Percentiles rank a stretch among this genome's conserved stretches.
These are phyloP conservation scores for Arrhopalites spinosus DNA, from an alignment of 2,888 invertebrate species.

Conservation along the genomic window DNA sequence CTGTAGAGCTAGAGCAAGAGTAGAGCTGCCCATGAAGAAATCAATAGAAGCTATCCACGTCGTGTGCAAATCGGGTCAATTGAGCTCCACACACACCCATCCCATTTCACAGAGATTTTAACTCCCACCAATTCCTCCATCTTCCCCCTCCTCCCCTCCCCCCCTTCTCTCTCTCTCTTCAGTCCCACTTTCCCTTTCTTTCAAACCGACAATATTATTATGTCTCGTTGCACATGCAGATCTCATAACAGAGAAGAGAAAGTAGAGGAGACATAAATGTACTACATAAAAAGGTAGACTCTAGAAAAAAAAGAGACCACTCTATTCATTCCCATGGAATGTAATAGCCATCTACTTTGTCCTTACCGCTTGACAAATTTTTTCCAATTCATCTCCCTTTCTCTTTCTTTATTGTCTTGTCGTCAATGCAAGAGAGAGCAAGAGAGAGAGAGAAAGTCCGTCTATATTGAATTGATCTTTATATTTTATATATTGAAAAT, in stretches of 20 bases:
- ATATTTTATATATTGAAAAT: too few species aligned
- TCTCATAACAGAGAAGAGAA: background rate
- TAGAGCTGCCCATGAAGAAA: slow-evolving; percentile 35
- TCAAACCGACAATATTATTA: slow-evolving; percentile 12
- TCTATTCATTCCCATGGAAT: too few species aligned
- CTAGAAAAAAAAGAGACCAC: too few species aligned
- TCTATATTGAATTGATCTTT: too few species aligned
- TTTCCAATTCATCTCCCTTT: too few species aligned
- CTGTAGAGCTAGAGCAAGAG: background rate
- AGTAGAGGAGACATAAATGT: too few species aligned
- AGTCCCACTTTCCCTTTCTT: background rate
- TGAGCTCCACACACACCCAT: slow-evolving; percentile 40
- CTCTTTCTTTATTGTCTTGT: too few species aligned
- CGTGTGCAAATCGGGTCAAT: slow-evolving; percentile 50
- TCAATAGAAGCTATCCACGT: slow-evolving; percentile 45
- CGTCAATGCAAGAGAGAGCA: too few species aligned
- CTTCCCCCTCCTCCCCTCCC: slow-evolving; percentile 6
- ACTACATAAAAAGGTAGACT: too few species aligned
- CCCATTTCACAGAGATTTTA: slow-evolving; percentile 22
- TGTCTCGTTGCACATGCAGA: slow-evolving; percentile 18
- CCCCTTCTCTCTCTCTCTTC: background rate
- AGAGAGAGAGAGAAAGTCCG: too few species aligned
- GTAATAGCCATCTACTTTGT: too few species aligned
- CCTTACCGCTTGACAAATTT: too few species aligned
- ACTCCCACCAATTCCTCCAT: slow-evolving; percentile 28